phyloP scores from a whole-genome alignment of 1,140 invertebrate species.

The Lepidostoma basale region DNA sequence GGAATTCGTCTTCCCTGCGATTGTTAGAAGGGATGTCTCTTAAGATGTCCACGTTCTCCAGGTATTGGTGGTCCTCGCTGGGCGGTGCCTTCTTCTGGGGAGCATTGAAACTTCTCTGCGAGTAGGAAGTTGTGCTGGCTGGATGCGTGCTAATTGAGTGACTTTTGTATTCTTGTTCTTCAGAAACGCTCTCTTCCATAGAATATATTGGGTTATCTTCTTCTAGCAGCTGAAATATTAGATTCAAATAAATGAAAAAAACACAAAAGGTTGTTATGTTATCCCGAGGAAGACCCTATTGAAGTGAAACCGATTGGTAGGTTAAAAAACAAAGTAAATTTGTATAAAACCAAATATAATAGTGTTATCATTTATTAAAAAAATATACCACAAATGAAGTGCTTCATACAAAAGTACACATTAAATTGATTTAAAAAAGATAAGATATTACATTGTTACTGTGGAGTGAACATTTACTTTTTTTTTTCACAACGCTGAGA shows the following conservation, averaged over 20 bases:
- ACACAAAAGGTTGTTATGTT: not conserved
- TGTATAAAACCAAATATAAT: not conserved
- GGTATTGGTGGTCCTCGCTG: slow-evolving; percentile 5
- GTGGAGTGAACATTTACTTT: too few species aligned
- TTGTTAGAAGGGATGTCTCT: slow-evolving; percentile 15
- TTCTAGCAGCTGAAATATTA: slow-evolving; percentile 6
- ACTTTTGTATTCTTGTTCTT: slow-evolving; percentile 10
- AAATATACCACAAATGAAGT: too few species aligned
- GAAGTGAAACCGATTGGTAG: not conserved
- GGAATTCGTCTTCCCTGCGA: slow-evolving; percentile 11
- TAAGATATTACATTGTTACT: too few species aligned
- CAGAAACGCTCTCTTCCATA: not conserved
- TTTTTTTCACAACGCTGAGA: too few species aligned
- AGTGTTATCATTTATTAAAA: too few species aligned
- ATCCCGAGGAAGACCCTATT: not conserved
- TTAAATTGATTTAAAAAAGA: too few species aligned
- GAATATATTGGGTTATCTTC: not conserved
- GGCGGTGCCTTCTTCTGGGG: not conserved
- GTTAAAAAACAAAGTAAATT: not conserved
- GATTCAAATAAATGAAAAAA: not conserved
- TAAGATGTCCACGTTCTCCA: slow-evolving; percentile 9
- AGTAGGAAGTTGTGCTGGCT: not conserved
- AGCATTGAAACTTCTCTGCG: not conserved
- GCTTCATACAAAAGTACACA: too few species aligned
- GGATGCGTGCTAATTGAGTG: not conserved